Evolutionary conservation across 2,113 vertebrate species (phyloP), one percentile per base, ranked within the genome.

Genomic region (Cichladusa arquata): DNA sequence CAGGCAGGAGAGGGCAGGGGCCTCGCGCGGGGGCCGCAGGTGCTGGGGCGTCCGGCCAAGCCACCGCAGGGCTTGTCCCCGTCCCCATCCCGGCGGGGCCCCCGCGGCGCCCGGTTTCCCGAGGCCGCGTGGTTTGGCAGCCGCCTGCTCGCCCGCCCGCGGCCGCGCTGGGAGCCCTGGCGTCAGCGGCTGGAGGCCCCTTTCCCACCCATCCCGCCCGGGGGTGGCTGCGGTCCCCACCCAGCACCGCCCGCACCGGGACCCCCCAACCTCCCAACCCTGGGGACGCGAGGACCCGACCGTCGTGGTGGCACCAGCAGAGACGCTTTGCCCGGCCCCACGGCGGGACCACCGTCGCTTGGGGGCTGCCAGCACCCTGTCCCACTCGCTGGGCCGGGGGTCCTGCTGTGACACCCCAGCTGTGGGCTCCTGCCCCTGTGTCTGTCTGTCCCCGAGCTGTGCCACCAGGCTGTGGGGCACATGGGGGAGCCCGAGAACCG

Each of bases 41-140:
- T 87, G 91, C 82, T 23, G 91, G 71, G 90, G 86, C 66, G 48
- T 31, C 56, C 34, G 61, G 86, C 93, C 86, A 81, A 81, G 72
- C 72, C 90, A 34, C 56, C 31, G 34, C 20, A 28, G 72, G 90
- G 81, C 45, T 65, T 17, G 76, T 72, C 64, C 83, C 50, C 33
- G 34, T 69, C 48, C 80, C 56, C 66, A 31, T 56, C 34, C 36
- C 54, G 9, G 22, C 31, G 44, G 48, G 64, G 81, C 81, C 81
- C 89, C 93, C 47, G 20, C 28, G 80, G 86, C 60, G 71, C 81
- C 94, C 85, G 65, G 74, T 79, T 87, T 87, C 74, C 85, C 85
- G 54, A 88, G 93, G 81, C 96, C 90, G 57, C 95, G 95, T 96
- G 96, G 95, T 96, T 97, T 98, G 97, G 97, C 97, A 96, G 95